These are phyloP conservation scores for Diceros bicornis DNA, from an alignment of 2,797 vertebrate species.

Conservation along the genomic window DNA sequence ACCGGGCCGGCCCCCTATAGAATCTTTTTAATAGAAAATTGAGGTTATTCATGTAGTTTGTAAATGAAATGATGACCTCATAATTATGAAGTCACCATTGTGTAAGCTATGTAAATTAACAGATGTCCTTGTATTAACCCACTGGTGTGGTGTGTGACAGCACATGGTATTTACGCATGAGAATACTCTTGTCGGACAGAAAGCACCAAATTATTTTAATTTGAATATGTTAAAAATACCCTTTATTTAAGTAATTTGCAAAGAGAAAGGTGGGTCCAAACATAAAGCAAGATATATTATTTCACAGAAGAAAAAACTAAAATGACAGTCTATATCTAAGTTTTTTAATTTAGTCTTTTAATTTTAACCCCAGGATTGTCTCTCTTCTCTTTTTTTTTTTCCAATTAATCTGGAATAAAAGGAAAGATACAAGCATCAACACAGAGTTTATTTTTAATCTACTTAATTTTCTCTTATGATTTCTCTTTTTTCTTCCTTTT, in stretches of 20 bases:
- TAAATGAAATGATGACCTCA: conserved; percentile 48
- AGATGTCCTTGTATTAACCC: not conserved
- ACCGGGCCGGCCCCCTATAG: too few relatives aligned
- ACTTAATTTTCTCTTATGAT: conserved; percentile 3
- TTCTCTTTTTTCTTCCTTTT: not conserved
- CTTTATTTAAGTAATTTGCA: conserved; percentile 35
- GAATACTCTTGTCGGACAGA: not conserved
- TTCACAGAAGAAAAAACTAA: not conserved
- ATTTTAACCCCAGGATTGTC: not conserved
- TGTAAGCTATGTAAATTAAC: conserved; percentile 24
- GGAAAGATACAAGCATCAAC: not conserved
- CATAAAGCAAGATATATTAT: not conserved
- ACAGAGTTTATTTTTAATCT: not conserved
- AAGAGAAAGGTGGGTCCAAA: not conserved
- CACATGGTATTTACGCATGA: not conserved
- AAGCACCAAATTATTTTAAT: not conserved
- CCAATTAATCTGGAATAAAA: not conserved
- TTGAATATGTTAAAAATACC: not conserved
- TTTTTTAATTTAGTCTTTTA: not conserved
- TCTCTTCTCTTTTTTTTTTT: not conserved
- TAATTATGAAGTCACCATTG: not conserved
- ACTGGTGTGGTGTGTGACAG: not conserved
- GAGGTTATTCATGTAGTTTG: not conserved
- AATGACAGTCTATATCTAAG: not conserved
- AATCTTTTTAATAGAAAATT: not conserved